Percentiles rank a stretch among this genome's conserved stretches.
Evolutionary conservation across 2,113 vertebrate species (phyloP).

Genomic region (Centropus bengalensis): DNA sequence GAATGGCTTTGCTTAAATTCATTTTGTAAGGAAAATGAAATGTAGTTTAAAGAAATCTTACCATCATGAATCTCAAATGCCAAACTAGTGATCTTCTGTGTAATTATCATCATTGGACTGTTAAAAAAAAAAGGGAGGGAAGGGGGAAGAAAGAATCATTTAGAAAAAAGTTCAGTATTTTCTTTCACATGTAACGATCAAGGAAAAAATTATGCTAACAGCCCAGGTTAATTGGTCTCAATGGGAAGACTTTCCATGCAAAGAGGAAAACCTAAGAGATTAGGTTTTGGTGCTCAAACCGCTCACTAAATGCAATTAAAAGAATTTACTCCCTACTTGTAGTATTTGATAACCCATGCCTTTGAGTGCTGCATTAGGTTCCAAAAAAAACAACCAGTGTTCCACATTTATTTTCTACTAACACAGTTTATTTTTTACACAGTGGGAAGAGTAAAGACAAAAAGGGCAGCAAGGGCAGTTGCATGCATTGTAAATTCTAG

Average conservation of each 20-base stretch:
- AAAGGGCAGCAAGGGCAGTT: background rate
- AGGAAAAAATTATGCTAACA: background rate
- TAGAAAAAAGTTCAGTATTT: background rate
- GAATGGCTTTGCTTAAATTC: background rate
- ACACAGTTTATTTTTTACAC: background rate
- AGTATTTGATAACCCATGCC: background rate
- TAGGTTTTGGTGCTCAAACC: background rate
- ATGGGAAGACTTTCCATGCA: background rate
- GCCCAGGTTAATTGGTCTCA: background rate
- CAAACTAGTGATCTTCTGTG: constrained; percentile 98
- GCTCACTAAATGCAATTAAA: background rate
- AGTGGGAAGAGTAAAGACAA: background rate
- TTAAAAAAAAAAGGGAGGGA: background rate
- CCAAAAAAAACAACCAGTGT: background rate
- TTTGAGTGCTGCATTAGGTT: background rate
- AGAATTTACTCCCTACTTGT: background rate
- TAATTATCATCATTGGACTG: constrained; percentile 99
- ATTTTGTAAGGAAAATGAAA: background rate
- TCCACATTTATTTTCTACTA: background rate
- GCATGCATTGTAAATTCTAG: background rate
- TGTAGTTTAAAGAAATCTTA: constrained; percentile 74
- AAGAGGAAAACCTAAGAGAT: background rate
- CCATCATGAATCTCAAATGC: constrained; percentile 97
- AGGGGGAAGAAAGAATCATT: background rate
- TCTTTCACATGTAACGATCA: background rate